phyloP scores from a whole-genome alignment of 2,113 vertebrate species.

The Cervus canadensis region DNA sequence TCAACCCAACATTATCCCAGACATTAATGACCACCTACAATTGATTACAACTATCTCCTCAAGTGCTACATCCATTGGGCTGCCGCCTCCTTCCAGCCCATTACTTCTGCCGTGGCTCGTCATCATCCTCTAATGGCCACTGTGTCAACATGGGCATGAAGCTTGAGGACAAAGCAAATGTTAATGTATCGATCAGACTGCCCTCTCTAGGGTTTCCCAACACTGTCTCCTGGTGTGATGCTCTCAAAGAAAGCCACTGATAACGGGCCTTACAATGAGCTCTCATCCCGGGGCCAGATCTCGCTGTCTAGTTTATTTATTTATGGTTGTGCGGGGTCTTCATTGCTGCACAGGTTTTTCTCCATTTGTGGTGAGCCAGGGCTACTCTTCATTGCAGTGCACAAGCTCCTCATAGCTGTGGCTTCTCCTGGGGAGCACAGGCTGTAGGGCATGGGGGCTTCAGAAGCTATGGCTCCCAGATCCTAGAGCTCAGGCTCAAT shows the following conservation, averaged over 20 bases:
- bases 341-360: not conserved
- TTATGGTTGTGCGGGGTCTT: not conserved
- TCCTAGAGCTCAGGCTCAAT: not conserved
- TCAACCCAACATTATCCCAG: not conserved
- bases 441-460: not conserved
- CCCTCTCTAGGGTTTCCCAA: not conserved
- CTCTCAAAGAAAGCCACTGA: not conserved
- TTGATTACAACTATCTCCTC: conserved; percentile 5
- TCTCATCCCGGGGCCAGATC: not conserved
- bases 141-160: conserved; percentile 61
- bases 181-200: conserved; percentile 10
- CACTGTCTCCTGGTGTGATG: not conserved
- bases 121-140: not conserved
- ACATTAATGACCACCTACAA: not conserved
- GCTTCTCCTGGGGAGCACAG: not conserved
- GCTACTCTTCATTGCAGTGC: not conserved
- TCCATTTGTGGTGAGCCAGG: not conserved
- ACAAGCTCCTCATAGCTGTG: not conserved
- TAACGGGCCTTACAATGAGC: accelerated
- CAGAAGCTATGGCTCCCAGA: not conserved
- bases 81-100: conserved; percentile 46
- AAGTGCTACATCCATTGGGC: not conserved
- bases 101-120: not conserved
- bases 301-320: not conserved
- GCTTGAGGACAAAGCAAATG: conserved; percentile 46